Evolutionary conservation across 2,888 invertebrate species (phyloP).

Genomic region (Cheilosia urbana): DNA sequence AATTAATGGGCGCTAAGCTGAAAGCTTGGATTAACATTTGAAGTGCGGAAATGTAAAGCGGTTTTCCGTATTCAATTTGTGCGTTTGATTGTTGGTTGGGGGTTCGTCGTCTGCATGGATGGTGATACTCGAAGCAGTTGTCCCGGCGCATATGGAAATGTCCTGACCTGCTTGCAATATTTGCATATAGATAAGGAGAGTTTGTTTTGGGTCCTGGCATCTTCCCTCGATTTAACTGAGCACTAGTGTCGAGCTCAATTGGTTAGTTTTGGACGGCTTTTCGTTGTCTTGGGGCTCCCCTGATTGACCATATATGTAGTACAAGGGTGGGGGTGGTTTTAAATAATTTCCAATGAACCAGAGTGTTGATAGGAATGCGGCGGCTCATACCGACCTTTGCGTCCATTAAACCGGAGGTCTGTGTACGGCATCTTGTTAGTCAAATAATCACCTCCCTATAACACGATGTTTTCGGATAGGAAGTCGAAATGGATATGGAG

Average conservation of each 20-base stretch:
- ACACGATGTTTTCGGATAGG: too few species aligned
- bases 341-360: too few species aligned
- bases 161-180: constrained; percentile 58
- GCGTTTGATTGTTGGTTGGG: constrained; percentile 50
- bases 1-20: constrained; percentile 63
- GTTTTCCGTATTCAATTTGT: constrained; percentile 67
- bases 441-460: too few species aligned
- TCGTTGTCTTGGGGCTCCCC: too few species aligned
- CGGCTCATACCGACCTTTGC: too few species aligned
- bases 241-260: background rate
- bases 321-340: too few species aligned
- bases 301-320: too few species aligned
- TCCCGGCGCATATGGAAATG: constrained; percentile 35
- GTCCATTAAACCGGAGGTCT: too few species aligned
- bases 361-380: too few species aligned
- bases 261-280: too few species aligned
- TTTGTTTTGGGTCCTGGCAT: background rate
- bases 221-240: background rate
- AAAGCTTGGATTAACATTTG: constrained; percentile 66
- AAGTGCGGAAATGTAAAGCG: constrained; percentile 70
- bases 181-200: constrained; percentile 43
- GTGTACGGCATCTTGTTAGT: too few species aligned
- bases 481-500: too few species aligned
- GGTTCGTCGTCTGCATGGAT: background rate
- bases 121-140: constrained; percentile 30